Evolutionary conservation across 2,113 vertebrate genomes (phyloP), one percentile per base, ranked within the genome.

Genomic region (Malurus alboscapulatus): DNA sequence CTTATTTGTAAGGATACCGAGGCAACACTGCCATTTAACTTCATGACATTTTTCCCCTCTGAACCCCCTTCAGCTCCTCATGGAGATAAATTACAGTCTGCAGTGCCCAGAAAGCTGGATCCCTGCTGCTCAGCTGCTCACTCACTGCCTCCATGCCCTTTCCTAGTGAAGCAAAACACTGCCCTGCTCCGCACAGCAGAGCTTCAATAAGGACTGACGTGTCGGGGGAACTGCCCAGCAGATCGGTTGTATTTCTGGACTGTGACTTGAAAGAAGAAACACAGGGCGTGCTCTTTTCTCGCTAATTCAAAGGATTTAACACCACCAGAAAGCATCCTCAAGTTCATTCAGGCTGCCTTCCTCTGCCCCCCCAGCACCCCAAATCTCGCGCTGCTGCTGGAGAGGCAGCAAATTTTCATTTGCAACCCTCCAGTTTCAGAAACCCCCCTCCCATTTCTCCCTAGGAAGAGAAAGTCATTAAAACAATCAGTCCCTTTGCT

Each of bases 1-100:
- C 90, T 80, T 85, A 92, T 90, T 96, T 90, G 90, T 75, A 95
- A 93, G 78, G 89, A 95, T 72, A 89, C 87, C 27, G 32, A 95
- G 93, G 87, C 89, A 91, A 94, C 88, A 30, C 83, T 77, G 86
- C 47, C 65, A 95, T 93, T 96, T 95, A 94, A 93, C 80, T 88
- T 89, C 17, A 11, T 76, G 92, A 82, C 91, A 59, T 80, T 95
- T 93, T 73, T 30, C 68, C 84, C 72, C 62, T 94, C 87, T 81
- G 94, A 90, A 90, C 85, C 93, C 81, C 68, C 44, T 91, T 88
- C 73, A 71, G 86, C 68, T 91, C 84, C 85, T 87, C 81, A 36
- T 17, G 71, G 82, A 94, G 90, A 96, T 93, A 96, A 95, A 96
- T 95, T 95, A 84, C 75, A 90, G 87, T 40, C 82, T 85, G 62